Percentiles rank a stretch among this genome's conserved stretches.
Conservation (phyloP, 2,888 invertebrate species). For the Dilophus febrilis region DNA sequence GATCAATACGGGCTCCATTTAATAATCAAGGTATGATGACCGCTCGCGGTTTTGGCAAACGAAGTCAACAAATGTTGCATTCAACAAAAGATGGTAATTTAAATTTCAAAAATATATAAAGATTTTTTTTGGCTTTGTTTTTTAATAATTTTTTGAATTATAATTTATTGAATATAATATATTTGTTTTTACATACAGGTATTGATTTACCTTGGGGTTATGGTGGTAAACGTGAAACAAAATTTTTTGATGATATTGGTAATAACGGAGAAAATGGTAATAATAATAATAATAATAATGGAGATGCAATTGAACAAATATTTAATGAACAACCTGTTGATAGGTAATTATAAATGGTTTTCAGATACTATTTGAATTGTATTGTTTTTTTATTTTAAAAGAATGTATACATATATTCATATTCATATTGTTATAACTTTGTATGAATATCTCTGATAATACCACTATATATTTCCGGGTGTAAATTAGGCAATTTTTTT, state of each 20-base stretch:
- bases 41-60: conserved; percentile 19
- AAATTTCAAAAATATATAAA: no score
- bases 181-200: no score
- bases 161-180: no score
- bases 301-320: conserved; percentile 5
- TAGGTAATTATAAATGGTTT: conserved; percentile 3
- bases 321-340: conserved; percentile 7
- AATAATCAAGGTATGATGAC: conserved; percentile 16
- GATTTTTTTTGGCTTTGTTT: no score
- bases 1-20: conserved; percentile 16
- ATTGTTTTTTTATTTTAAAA: no score
- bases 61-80: conserved; percentile 10
- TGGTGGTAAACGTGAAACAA: conserved; percentile 8
- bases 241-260: conserved; percentile 4
- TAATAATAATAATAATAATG: background rate
- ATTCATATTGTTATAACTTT: no score
- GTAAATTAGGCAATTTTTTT: no score
- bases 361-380: no score
- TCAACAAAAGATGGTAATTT: conserved; percentile 4
- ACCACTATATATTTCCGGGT: no score
- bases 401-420: no score
- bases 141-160: no score
- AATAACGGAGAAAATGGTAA: conserved; percentile 3
- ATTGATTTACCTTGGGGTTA: conserved; percentile 4
- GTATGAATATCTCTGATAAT: no score